Percentiles rank a stretch among this genome's conserved stretches.
Evolutionary conservation across 2,113 vertebrate genomes (phyloP).

Genomic region (Neopipo cinnamomea): DNA sequence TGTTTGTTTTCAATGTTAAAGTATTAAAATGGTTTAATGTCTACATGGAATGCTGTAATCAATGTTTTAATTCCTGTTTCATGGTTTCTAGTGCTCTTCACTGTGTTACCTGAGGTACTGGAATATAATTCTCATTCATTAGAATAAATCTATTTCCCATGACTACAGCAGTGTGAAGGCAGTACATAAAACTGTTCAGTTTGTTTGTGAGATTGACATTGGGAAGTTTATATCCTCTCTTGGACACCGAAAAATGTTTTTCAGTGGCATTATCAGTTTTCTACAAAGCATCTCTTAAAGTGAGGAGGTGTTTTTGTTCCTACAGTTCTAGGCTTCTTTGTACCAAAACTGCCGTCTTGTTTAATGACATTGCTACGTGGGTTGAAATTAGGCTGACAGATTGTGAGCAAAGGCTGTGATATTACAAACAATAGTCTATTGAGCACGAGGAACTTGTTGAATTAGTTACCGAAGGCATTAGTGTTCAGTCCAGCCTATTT

Average conservation of each 20-base stretch:
- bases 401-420: slow-evolving; percentile 52
- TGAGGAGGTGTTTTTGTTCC: neutral
- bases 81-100: slow-evolving; percentile 1
- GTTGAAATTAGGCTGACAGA: slow-evolving; percentile 61
- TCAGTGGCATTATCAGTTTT: neutral
- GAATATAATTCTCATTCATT: neutral
- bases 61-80: slow-evolving; percentile 24
- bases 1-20: neutral
- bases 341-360: slow-evolving; percentile 14
- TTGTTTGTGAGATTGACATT: neutral
- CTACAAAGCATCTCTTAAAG: neutral
- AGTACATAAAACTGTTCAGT: neutral
- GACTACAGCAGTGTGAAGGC: neutral
- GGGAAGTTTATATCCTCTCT: neutral
- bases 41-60: neutral
- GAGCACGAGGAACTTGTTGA: slow-evolving; percentile 46
- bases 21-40: neutral
- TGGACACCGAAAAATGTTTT: neutral
- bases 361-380: slow-evolving; percentile 52
- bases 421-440: slow-evolving; percentile 53
- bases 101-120: neutral
- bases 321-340: slow-evolving; percentile 29
- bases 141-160: neutral
- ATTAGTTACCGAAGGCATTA: slow-evolving; percentile 33
- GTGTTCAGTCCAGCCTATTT: neutral